Conservation (phyloP, 2,113 vertebrate species). For the Haliaeetus leucogaster region DNA sequence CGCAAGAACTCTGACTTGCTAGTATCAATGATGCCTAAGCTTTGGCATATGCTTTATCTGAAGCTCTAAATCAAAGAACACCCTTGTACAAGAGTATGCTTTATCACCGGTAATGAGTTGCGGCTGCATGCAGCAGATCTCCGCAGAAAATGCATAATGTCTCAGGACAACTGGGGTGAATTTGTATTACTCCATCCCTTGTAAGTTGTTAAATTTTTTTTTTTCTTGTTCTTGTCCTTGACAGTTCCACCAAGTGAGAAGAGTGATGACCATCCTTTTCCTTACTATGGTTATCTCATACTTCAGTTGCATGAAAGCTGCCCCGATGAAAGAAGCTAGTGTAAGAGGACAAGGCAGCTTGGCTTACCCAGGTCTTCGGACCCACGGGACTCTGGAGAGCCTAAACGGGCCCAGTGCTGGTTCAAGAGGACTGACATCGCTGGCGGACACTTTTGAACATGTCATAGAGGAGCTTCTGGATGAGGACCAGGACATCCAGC, state of each 20-base stretch:
- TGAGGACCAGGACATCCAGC: constrained; percentile 80
- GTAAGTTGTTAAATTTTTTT: not conserved
- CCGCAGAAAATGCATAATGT: not conserved
- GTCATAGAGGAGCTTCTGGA: constrained; percentile 98
- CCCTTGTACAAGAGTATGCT: not conserved
- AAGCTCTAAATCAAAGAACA: not conserved
- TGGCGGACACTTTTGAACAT: constrained; percentile 96
- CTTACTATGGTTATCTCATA: constrained; percentile 99
- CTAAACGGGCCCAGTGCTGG: constrained; percentile 79
- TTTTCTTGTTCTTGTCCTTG: constrained; percentile 40
- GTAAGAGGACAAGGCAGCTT: constrained; percentile 92
- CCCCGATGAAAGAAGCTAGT: constrained; percentile 95
- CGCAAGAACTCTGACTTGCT: not conserved
- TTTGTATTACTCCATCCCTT: not conserved
- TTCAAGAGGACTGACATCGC: constrained; percentile 80
- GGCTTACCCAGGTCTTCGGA: constrained; percentile 90
- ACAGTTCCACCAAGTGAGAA: constrained; percentile 99
- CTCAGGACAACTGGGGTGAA: not conserved
- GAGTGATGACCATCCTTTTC: constrained; percentile 99
- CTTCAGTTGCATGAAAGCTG: constrained; percentile 99
- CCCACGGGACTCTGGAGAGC: constrained; percentile 92
- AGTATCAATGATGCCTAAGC: not conserved
- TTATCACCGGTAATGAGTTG: not conserved
- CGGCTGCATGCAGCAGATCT: not conserved
- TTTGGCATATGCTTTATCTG: not conserved